Evolutionary conservation across 2,888 invertebrate genomes (phyloP).

Genomic region (Dinocampus coccinellae): DNA sequence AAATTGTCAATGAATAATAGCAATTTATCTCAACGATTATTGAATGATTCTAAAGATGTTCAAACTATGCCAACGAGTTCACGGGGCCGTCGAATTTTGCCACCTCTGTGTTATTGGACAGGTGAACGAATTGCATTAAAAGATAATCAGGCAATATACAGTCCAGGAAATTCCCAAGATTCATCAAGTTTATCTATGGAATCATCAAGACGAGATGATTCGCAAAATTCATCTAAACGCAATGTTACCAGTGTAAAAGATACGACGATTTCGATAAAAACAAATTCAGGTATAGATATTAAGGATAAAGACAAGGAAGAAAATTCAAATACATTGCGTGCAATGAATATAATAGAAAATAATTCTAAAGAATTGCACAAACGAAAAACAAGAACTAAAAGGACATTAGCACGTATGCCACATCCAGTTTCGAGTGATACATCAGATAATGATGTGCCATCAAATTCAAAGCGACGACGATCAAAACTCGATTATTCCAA

Average conservation of each 20-base stretch:
- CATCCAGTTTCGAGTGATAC: no score
- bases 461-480: background rate
- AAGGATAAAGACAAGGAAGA: background rate
- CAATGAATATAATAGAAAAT: background rate
- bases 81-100: constrained; percentile 56
- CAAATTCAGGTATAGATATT: background rate
- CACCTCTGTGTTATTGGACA: constrained; percentile 57
- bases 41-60: constrained; percentile 38
- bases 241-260: constrained; percentile 14
- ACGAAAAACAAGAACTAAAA: background rate
- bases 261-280: background rate
- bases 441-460: no score
- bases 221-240: constrained; percentile 22
- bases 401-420: no score
- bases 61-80: constrained; percentile 50
- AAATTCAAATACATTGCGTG: background rate
- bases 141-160: constrained; percentile 50
- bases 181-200: constrained; percentile 35
- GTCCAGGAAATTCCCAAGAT: constrained; percentile 47
- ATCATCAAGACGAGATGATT: constrained; percentile 1
- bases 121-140: constrained; percentile 55
- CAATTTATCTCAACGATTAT: background rate
- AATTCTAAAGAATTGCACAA: background rate
- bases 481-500: background rate
- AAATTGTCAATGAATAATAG: constrained; percentile 24